Evolutionary conservation across 2,888 invertebrate species (phyloP), one percentile per base, ranked within the genome.

Genomic region (Maniola hyperantus): DNA sequence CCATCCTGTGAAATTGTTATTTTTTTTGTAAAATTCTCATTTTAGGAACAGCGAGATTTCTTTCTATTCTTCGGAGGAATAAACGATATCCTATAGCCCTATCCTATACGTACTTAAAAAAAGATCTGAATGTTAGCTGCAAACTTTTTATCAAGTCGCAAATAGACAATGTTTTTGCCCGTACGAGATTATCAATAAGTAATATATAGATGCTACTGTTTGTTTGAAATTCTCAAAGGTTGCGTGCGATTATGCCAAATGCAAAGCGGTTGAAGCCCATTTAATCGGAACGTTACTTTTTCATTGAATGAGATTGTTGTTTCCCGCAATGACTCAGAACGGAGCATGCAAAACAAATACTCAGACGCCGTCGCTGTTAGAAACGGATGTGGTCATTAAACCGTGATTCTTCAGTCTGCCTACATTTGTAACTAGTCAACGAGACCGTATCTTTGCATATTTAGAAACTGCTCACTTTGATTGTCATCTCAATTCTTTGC

Each of bases 371-470:
- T 63, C 72, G 83, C 80, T 82, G 83, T 82, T 84, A 79, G 79
- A 80, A 84, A 86, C 91, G 90, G 91, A 91, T 90, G 89, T 87
- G 87, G 85, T 84, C 89, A 88, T 90, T 89, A 88, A 86, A 84
- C 89, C 76, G 90, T 85, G 90, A 91, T 91, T 91, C 84, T 84
- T 78, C 81, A 79, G 79, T 81, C 79, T 74, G 80, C 78, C 78
- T 78, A 78, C 70, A 77, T 79, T 71, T 57, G 67, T 65, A 61
- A 64, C 69, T 72, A 66, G 53, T 51, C 65, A 64, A 39, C 57
- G 62, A 61, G 64, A 63, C 18, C 54, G 55, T 57, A 46, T 64
- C 48, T 51, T 44, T 53, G 54, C 55, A 62, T 53, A 62, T 34
- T 55, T 48, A 67, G 42, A 42, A 51, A 26, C n/a, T 59, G 59